Base-by-base conservation (phyloP, 2,113 vertebrate genomes). In the Sterna hirundo region DNA sequence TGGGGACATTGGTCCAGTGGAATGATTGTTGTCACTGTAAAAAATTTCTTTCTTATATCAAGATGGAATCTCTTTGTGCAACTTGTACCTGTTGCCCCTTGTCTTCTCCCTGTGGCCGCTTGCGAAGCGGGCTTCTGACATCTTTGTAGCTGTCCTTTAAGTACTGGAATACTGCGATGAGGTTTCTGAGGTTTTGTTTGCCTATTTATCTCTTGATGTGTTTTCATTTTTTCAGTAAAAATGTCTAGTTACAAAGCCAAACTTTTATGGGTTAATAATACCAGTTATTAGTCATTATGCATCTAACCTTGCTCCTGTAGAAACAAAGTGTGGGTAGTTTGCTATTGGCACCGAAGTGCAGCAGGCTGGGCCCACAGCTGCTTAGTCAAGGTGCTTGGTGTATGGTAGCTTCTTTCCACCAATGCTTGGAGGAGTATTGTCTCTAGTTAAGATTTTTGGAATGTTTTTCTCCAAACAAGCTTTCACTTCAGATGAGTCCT, bases 261-360 rank as follows among this genome's bases (percentile, higher is more conserved):
- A 68, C 0, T 58, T 42, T 27, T 11, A 36, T 62, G 6, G 12
- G 27, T 23, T 91, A 61, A 32, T 83, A 83, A 25, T 65, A 6
- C 5, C 9, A 27, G 13, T 40, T 61, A 70, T 36, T 57, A 49
- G 19, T 77, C 54, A 19, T 38, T 25, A 17, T 8, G 11, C 36
- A 3, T 38, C 46, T 40, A 25, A 25, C 10, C 13, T 47, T 61
- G 36, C 8, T 60, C 13, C 29, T 34, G 11, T 10, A 80, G 36
- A 64, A 77, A 26, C 0, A 42, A 30, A 16, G 60, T 3, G 8
- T 15, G 7, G 0, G 3, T 62, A 14, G 8, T 55, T 70, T 86
- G 7, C 15, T 65, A 8, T 36, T 34, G 18, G 26, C 38, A 29
- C 17, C 74, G 72, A 65, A 46, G 15, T 32, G 17, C 32, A 47